Conservation (phyloP, 1,140 invertebrate species). For the Maconellicoccus hirsutus region DNA sequence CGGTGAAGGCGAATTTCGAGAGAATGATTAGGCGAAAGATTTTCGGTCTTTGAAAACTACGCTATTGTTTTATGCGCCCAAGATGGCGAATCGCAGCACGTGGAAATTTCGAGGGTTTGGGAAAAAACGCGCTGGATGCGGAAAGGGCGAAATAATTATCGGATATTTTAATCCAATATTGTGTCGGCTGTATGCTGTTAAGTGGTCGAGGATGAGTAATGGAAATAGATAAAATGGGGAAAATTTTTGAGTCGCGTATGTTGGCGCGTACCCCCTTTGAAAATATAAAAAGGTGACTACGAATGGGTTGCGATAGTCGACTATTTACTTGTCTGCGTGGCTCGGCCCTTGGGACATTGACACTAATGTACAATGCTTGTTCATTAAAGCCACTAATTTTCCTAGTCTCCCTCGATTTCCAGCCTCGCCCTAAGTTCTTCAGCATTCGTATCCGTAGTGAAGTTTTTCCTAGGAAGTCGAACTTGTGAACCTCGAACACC, state of each 20-base stretch:
- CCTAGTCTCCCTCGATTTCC: slow-evolving; percentile 13
- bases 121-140: not conserved
- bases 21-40: too few relatives aligned
- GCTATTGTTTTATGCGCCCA: too few relatives aligned
- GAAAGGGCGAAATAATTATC: not conserved
- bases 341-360: slow-evolving; percentile 18
- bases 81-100: too few relatives aligned
- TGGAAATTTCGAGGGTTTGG: too few relatives aligned
- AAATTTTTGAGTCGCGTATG: not conserved
- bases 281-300: not conserved
- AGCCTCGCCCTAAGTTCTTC: slow-evolving; percentile 11
- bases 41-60: too few relatives aligned
- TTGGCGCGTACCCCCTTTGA: not conserved
- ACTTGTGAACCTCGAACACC: too few relatives aligned
- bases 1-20: too few relatives aligned
- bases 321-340: slow-evolving; percentile 7
- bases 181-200: not conserved
- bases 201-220: slow-evolving; percentile 5
- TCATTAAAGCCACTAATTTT: slow-evolving; percentile 22
- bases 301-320: not conserved
- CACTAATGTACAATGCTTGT: slow-evolving; percentile 21
- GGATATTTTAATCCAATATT: not conserved
- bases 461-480: too few relatives aligned
- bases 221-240: not conserved
- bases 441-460: too few relatives aligned